Base-by-base conservation (phyloP, 2,888 invertebrate species). In the Zhengitettix transpicula region DNA sequence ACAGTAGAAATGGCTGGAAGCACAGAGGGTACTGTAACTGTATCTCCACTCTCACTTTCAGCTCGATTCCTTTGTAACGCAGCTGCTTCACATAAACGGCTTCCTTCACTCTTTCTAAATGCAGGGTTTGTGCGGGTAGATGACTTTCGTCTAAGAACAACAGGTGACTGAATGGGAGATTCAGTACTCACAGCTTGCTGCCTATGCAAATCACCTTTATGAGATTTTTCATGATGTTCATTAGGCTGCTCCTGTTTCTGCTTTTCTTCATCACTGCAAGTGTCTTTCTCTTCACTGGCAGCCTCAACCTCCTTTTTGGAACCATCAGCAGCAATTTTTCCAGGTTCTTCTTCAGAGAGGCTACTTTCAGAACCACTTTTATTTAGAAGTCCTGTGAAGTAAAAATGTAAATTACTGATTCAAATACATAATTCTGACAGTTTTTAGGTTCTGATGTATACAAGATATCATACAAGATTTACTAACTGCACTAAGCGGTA, bases 311-410 rank as follows among this genome's bases (percentile, higher is more conserved):
- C 65, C 61, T 67, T 67, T 58, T 66, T 66, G 28, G 71, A 55
- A 69, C 77, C 81, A 61, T 84, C 80, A 9, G 80, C 79, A 0
- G 85, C 69, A 72, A 73, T 83, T 67, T 85, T 85, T 68, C 88
- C 87, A 9, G 83, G 79, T 62, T 76, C 76, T 15, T 69, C 71
- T 68, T 91, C 91, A 0, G 90, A 90, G 58, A 91, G 76, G 64
- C 90, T 91, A 68, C 90, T 91, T 68, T 91, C 92, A 0, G 90
- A 91, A n/a, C 85, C 89, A 28, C 90, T 90, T 74, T 91, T 91
- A 57, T 81, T 81, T 57, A 89, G 71, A 65, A 74, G 74, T 56
- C 77, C 80, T 71, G 63, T 8, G 58, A 65, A n/a, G 11, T 9
- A 59, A 52, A 51, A 12, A 47, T 14, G 8, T 8, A n/a, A 42